Evolutionary conservation across 2,888 invertebrate genomes (phyloP).

Genomic region (Lucinisca nassula): DNA sequence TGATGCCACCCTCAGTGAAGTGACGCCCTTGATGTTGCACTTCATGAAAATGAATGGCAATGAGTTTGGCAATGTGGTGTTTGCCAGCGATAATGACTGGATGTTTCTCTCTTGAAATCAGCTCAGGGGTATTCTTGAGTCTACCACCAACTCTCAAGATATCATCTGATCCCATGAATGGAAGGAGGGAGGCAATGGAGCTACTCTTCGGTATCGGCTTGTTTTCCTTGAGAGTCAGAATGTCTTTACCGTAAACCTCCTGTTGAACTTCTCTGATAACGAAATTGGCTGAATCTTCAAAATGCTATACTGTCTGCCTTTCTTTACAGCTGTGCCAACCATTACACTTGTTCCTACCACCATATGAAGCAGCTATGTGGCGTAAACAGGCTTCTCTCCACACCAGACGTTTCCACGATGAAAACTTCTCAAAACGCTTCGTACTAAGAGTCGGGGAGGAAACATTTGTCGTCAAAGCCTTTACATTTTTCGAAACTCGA

Average conservation of each 20-base stretch:
- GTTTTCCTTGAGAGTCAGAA: not conserved
- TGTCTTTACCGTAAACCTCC: conserved; percentile 17
- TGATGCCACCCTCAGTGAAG: conserved; percentile 60
- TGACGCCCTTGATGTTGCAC: conserved; percentile 61
- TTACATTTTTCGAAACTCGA: conserved; percentile 28
- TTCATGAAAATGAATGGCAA: conserved; percentile 49
- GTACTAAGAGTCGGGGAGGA: not conserved
- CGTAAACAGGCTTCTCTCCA: not conserved
- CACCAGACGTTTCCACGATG: conserved; percentile 20
- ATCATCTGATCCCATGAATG: conserved; percentile 30
- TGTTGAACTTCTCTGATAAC: conserved; percentile 31
- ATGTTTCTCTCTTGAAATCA: conserved; percentile 36
- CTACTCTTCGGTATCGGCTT: conserved; percentile 20
- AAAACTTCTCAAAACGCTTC: conserved; percentile 41
- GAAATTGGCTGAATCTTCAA: conserved; percentile 15
- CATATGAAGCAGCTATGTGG: conserved; percentile 6
- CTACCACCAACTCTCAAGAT: conserved; percentile 42
- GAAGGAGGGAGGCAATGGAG: not conserved
- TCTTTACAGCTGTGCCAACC: conserved; percentile 46
- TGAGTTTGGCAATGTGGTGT: conserved; percentile 45
- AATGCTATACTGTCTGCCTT: not conserved
- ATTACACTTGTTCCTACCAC: conserved; percentile 21
- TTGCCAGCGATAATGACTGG: conserved; percentile 42
- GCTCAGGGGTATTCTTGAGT: not conserved
- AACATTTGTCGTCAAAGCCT: not conserved